Base-by-base conservation (phyloP, 1,140 invertebrate genomes). In the Augochlora pura region DNA sequence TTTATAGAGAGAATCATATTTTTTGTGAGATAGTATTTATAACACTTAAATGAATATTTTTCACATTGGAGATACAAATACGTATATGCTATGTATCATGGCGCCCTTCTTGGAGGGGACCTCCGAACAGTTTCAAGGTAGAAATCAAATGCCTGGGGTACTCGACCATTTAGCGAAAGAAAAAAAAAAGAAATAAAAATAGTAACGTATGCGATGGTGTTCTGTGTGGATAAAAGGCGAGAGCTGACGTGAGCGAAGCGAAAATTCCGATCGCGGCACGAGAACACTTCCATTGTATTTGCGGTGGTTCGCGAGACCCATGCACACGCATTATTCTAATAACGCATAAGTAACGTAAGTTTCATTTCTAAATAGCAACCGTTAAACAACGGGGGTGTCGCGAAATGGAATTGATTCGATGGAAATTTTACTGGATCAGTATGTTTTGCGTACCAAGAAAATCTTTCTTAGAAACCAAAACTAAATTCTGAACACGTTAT, bases 1-100 rank as follows among this genome's bases (percentile, higher is more conserved):
- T 84, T 84, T 89, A 88, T 87, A 86, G 83, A 90, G 81, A 91
- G 86, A 88, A 90, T 88, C 75, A 90, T 91, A 92, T 92, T 93
- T 92, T 93, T 92, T 89, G 90, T 86, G 87, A 87, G 70, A 88
- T 88, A 91, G 88, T 81, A 76, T 90, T 89, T 90, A 88, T 87
- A 79, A 90, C 69, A 72, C 67, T 86, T 75, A 83, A 83, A 87
- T 85, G 82, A 69, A 86, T 89, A 89, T 91, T 91, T 91, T 89
- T 89, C 77, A 87, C 86, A 85, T 74, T 78, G 77, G 80, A 63
- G 78, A 68, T 77, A 84, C 79, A 79, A 83, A 77, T 83, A 77
- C 59, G 52, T 77, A 72, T 62, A 65, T 76, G 69, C 57, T 71
- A 63, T 77, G 70, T 52, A 75, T 76, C 25, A 62, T 57, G 70